Base-by-base conservation (phyloP, 1,140 invertebrate genomes). In the Heliconius congener region DNA sequence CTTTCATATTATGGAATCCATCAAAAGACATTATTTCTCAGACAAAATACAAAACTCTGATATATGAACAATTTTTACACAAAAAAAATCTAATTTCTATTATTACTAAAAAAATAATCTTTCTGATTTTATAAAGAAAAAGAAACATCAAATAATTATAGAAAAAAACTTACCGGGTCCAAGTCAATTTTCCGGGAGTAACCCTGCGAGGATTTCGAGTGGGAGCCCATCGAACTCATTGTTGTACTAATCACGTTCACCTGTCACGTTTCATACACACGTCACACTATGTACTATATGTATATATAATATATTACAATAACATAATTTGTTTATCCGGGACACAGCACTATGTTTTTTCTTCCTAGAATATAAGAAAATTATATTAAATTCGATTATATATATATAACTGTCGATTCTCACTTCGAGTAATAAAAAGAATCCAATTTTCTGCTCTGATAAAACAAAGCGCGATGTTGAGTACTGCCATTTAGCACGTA, bases 151-250 rank as follows among this genome's bases (percentile, higher is more conserved):
- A 46, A 71, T 71, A 78, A 55, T 79, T 79, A 74, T 82, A 79
- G 75, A 30, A 3, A 34, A 37, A 11, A 52, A 52, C 81, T 91
- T 81, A 95, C 94, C 95, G 98, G 97, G 95, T 99, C 98, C 78
- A 99, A 95, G 90, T 98, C 98, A 79, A 97, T 98, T 85, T 97
- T 97, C 87, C 97, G 97, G n/a, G 97, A 93, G 42, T 97, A 97
- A 77, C 95, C 82, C 71, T 88, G 86, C 27, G 90, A 86, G 82
- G 87, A 84, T 60, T 80, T 74, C 57, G 79, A 86, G 72, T 85
- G 86, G 11, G 85, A 83, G 78, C 83, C 86, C 18, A 84, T 81
- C 2, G 86, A 86, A 82, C 92, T 93, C 91, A 91, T 93, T 42
- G 60, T 66, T 66, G 60, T 60, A 60, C 57, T 60, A 4, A n/a